Percentiles rank a stretch among this genome's conserved stretches.
Conservation (phyloP, 2,113 vertebrate species). For the Dolichallabes microphthalmus region DNA sequence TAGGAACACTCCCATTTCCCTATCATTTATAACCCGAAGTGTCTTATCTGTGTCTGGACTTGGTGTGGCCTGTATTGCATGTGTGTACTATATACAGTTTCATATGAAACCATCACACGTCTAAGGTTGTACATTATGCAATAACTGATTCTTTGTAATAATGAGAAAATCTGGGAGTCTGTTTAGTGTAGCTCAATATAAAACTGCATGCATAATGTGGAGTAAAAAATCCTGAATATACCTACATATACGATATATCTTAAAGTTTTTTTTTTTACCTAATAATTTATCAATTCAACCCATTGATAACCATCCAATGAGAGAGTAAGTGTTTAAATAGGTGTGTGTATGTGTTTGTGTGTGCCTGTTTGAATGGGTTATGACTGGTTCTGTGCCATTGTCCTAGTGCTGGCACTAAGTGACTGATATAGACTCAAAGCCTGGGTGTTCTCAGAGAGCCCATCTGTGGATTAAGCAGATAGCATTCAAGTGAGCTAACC, state of each 20-base stretch:
- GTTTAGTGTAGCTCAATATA: constrained; percentile 13
- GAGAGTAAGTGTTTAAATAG: constrained; percentile 59
- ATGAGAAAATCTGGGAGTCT: neutral
- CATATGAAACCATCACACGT: neutral
- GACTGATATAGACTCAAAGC: constrained; percentile 79
- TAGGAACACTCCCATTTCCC: constrained; percentile 22
- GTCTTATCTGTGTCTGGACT: neutral
- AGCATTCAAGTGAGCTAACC: constrained; percentile 82
- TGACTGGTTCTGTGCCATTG: constrained; percentile 71
- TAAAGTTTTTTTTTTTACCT: constrained; percentile 66
- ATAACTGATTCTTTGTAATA: constrained; percentile 25
- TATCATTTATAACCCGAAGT: constrained; percentile 39
- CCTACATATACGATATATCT: neutral
- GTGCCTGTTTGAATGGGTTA: constrained; percentile 64
- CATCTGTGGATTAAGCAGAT: constrained; percentile 82
- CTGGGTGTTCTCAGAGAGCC: constrained; percentile 76
- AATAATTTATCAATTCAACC: constrained; percentile 67
- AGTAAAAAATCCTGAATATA: neutral
- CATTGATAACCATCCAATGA: constrained; percentile 45
- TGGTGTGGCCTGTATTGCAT: neutral
- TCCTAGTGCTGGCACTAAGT: constrained; percentile 78
- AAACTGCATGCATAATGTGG: constrained; percentile 44
- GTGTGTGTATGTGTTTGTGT: constrained; percentile 62
- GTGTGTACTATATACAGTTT: neutral
- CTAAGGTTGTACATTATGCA: constrained; percentile 28